Evolutionary conservation across 2,113 vertebrate genomes (phyloP).

Genomic region (Athene noctua): DNA sequence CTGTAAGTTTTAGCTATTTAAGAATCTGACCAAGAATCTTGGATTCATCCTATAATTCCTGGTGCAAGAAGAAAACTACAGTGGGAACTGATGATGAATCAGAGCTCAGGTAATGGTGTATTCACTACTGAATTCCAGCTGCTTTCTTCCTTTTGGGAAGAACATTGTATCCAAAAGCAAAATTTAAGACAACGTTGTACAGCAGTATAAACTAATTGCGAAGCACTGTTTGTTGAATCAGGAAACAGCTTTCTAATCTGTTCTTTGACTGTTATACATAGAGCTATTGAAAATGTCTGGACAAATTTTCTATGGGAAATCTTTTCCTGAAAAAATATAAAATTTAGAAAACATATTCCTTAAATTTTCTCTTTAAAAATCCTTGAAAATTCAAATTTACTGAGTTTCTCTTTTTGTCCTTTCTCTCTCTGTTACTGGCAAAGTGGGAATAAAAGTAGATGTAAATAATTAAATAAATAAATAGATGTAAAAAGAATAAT

Average conservation of each 20-base stretch:
- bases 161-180: not conserved
- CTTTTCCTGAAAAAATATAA: not conserved
- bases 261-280: not conserved
- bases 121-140: not conserved
- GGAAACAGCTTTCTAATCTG: not conserved
- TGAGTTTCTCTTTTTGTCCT: not conserved
- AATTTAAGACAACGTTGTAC: not conserved
- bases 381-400: not conserved
- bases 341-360: not conserved
- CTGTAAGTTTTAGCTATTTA: not conserved
- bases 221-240: not conserved
- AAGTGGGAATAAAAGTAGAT: not conserved
- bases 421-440: not conserved
- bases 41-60: not conserved
- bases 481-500: not conserved
- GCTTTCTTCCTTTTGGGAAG: not conserved
- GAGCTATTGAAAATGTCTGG: not conserved
- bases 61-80: not conserved
- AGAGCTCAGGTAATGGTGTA: not conserved
- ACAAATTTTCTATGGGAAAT: not conserved
- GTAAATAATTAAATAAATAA: too few relatives aligned
- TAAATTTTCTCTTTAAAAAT: not conserved
- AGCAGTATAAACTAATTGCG: not conserved
- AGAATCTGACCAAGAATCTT: not conserved
- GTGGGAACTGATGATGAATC: not conserved